Conservation (phyloP, 2,113 vertebrate species). For the Coturnix japonica region DNA sequence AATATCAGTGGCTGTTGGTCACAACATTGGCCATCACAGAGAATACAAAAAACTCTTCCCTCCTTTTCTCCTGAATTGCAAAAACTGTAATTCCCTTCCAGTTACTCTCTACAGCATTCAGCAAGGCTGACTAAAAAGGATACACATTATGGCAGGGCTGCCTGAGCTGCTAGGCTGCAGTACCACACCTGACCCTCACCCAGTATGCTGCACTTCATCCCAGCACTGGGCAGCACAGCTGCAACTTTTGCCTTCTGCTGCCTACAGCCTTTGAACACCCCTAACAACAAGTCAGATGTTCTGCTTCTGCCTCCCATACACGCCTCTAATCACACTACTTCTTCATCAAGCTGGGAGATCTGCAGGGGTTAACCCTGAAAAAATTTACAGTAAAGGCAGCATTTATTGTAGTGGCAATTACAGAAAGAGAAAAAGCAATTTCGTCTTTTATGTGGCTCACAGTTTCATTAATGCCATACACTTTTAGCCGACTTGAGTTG, state of each 20-base stretch:
- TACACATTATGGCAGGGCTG: not conserved
- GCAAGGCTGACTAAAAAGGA: not conserved
- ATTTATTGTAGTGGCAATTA: constrained; percentile 60
- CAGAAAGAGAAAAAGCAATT: constrained; percentile 64
- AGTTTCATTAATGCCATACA: constrained; percentile 50
- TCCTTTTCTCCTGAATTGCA: not conserved
- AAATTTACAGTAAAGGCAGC: constrained; percentile 43
- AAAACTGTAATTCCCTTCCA: not conserved
- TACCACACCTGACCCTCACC: not conserved
- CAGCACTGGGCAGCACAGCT: not conserved
- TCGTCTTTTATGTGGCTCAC: constrained; percentile 43
- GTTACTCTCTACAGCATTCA: not conserved
- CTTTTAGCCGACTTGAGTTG: not conserved
- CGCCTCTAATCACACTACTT: constrained; percentile 27
- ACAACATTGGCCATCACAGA: not conserved
- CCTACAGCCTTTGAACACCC: not conserved
- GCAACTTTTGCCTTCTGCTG: not conserved
- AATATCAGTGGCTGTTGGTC: not conserved
- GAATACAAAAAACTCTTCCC: not conserved
- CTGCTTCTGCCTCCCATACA: not conserved
- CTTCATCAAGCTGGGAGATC: constrained; percentile 24
- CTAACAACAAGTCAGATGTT: not conserved
- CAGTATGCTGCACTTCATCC: not conserved
- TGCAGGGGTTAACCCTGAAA: constrained; percentile 46
- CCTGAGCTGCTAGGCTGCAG: not conserved